A percentile compares a stretch with the other conserved stretches of the same genome.
These are phyloP conservation scores for Engraulis encrasicolus DNA, from an alignment of 2,113 vertebrate species.

Conservation along the genomic window DNA sequence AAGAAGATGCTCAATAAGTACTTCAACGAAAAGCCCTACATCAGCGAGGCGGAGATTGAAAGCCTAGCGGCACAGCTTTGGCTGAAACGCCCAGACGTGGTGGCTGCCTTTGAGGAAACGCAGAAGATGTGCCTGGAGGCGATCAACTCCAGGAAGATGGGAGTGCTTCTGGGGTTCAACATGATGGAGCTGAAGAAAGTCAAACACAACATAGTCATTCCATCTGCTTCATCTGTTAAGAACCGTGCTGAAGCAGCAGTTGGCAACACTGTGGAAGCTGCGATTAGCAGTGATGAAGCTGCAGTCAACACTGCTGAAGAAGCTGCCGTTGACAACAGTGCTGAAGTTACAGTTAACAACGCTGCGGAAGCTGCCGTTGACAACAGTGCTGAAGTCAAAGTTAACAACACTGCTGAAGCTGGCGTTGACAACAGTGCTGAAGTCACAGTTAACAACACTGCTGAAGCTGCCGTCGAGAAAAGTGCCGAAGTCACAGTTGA, in stretches of 20 bases:
- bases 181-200: constrained; percentile 51
- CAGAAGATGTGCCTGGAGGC: constrained; percentile 57
- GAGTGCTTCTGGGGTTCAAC: constrained; percentile 54
- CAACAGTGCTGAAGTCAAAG: too few species aligned
- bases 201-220: constrained; percentile 51
- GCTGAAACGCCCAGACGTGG: constrained; percentile 81
- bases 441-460: too few species aligned
- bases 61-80: constrained; percentile 73
- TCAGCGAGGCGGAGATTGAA: constrained; percentile 80
- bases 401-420: too few species aligned
- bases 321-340: too few species aligned
- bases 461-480: too few species aligned
- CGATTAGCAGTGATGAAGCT: too few species aligned
- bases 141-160: constrained; percentile 42
- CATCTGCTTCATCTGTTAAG: constrained; percentile 25
- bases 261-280: too few species aligned
- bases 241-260: not conserved
- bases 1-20: constrained; percentile 83
- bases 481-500: too few species aligned
- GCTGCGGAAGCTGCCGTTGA: too few species aligned
- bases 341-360: too few species aligned
- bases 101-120: constrained; percentile 78
- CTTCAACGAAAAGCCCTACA: constrained; percentile 84
- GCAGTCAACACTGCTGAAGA: too few species aligned
- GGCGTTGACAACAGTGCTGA: too few species aligned